Percentiles rank a stretch among this genome's conserved stretches.
phyloP scores from a whole-genome alignment of 2,113 vertebrate genomes.

The Chaetura pelagica region DNA sequence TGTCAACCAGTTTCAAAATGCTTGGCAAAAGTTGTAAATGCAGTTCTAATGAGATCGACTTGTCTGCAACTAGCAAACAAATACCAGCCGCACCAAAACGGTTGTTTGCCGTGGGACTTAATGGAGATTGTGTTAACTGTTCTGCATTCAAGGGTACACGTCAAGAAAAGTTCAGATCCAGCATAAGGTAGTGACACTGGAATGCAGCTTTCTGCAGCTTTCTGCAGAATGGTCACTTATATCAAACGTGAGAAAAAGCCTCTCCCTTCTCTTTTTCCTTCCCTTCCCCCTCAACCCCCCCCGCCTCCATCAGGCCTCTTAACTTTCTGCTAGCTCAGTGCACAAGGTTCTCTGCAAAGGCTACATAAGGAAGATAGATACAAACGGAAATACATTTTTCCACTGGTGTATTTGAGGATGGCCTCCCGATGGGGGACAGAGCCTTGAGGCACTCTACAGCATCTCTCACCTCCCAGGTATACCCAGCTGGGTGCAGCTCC shows the following conservation, averaged over 20 bases:
- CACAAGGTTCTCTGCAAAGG: not conserved
- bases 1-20: slow-evolving; percentile 31
- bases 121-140: slow-evolving; percentile 32
- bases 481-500: not conserved
- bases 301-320: no score
- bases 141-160: slow-evolving; percentile 37
- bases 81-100: slow-evolving; percentile 46
- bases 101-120: slow-evolving; percentile 57
- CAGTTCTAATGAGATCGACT: slow-evolving; percentile 40
- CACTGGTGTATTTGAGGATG: not conserved
- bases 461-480: not conserved
- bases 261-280: not conserved
- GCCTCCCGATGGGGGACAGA: not conserved
- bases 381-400: not conserved
- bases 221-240: accelerated
- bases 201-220: slow-evolving; percentile 56
- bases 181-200: slow-evolving; percentile 42
- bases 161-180: slow-evolving; percentile 59
- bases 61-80: slow-evolving; percentile 59
- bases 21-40: slow-evolving; percentile 68
- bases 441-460: not conserved
- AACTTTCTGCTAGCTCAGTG: not conserved
- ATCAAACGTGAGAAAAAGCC: not conserved
- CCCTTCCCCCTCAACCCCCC: accelerated
- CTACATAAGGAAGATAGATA: not conserved